Conservation (phyloP, 2,888 invertebrate species). For the Archips xylosteana region DNA sequence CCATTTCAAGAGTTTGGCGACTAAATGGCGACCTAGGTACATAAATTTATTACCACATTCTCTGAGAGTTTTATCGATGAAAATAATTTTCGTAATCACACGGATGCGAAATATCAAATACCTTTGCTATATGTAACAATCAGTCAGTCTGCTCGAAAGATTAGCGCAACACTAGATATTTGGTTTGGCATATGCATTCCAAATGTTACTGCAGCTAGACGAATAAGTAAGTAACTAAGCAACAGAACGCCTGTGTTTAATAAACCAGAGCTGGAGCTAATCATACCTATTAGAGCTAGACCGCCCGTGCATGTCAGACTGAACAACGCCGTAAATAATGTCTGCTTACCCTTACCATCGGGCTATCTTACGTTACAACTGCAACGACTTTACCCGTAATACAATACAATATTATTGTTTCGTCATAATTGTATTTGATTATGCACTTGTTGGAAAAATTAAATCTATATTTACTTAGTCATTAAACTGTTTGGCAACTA, state of each 20-base stretch:
- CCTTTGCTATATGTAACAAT: not conserved
- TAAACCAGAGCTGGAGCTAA: slow-evolving; percentile 5
- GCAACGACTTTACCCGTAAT: not conserved
- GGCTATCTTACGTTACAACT: not conserved
- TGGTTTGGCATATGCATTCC: too few species aligned
- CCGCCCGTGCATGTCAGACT: not conserved
- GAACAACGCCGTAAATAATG: not conserved
- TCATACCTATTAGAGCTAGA: not conserved
- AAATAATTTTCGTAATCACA: not conserved
- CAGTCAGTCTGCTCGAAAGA: not conserved
- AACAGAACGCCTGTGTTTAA: not conserved
- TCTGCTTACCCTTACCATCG: not conserved
- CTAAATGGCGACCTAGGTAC: too few species aligned
- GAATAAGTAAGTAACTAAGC: not conserved
- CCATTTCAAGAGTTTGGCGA: too few species aligned
- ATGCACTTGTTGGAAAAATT: too few species aligned
- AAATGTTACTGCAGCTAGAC: too few species aligned
- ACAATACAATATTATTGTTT: too few species aligned
- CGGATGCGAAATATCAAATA: not conserved
- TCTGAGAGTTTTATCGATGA: not conserved
- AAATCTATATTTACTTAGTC: too few species aligned
- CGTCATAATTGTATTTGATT: too few species aligned
- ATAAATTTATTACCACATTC: too few species aligned
- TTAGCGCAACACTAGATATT: not conserved
- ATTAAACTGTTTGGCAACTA: too few species aligned